Evolutionary conservation across 2,888 invertebrate genomes (phyloP).

Genomic region (Trissolcus brochymenae): DNA sequence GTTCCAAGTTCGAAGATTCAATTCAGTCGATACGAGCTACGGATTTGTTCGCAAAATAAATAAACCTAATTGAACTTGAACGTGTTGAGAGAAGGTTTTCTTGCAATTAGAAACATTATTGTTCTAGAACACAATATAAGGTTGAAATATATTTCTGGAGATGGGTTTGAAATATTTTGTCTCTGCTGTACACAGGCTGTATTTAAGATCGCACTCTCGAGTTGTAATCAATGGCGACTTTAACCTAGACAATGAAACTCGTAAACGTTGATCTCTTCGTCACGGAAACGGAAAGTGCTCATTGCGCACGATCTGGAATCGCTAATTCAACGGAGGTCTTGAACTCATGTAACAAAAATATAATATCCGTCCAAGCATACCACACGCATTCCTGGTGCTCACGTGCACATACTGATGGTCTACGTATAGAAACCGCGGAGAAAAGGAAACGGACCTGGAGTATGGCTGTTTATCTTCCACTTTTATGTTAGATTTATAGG

Average conservation of each 20-base stretch:
- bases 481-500: slow-evolving; percentile 73
- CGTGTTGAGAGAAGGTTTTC: slow-evolving; percentile 20
- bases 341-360: slow-evolving; percentile 51
- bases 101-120: not conserved
- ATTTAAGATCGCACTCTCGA: slow-evolving; percentile 11
- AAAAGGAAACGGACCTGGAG: slow-evolving; percentile 49
- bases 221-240: slow-evolving; percentile 5
- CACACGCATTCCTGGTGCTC: slow-evolving; percentile 40
- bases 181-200: not conserved
- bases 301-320: slow-evolving; percentile 43
- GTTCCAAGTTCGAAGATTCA: slow-evolving; percentile 30
- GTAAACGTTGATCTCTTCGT: slow-evolving; percentile 31
- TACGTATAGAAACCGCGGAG: slow-evolving; percentile 25
- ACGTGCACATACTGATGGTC: slow-evolving; percentile 49
- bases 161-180: no score
- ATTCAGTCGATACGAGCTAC: slow-evolving; percentile 36
- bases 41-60: slow-evolving; percentile 42
- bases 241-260: slow-evolving; percentile 13
- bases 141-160: no score
- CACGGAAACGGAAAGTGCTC: slow-evolving; percentile 38
- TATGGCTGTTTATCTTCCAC: slow-evolving; percentile 53
- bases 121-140: no score
- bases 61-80: slow-evolving; percentile 38
- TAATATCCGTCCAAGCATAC: slow-evolving; percentile 42
- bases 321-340: slow-evolving; percentile 47